Base-by-base conservation (phyloP, 1,140 invertebrate genomes). In the Eupeodes corollae region DNA sequence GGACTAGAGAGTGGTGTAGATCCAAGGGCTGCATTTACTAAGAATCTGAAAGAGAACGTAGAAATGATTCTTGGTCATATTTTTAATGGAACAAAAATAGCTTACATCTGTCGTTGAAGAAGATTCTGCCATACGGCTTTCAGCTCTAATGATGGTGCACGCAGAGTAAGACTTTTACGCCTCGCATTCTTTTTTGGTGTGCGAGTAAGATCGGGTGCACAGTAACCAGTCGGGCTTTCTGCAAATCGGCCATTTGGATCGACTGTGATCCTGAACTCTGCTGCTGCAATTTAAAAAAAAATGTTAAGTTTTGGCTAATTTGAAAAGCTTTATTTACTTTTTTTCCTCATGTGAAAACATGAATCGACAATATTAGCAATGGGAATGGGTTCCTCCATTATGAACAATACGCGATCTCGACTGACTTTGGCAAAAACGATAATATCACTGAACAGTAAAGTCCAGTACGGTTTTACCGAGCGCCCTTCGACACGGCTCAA, bases 91-190 rank as follows among this genome's bases (percentile, higher is more conserved):
- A 39, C n/a, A 46, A 26, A 34, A 30, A 5, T 33, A 52, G 74
- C 79, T 81, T 73, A 89, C 86, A 90, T 87, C 71, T 90, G 87
- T 48, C 86, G 73, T 55, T 89, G 84, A 11, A 90, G 73, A n/a
- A 90, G 73, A 58, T 87, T 89, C 63, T 89, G 86, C 88, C 87
- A 91, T 2, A 90, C 85, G 15, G 86, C 86, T 61, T 91, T 91
- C 8, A 88, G 67, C 63, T 91, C 88, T 34, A 82, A 74, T 1
- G 80, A 87, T 0, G 86, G 86, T 1, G 88, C 86, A 26, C 86
- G 70, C 10, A 90, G 64, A 0, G 85, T 76, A 3, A 90, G 66
- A 5, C 83, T 79, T 55, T 83, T 73, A 52, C 80, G 76, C 40
- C 79, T 71, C 0, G 73, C 71, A 12, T 76, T 76, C 37, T 79